Base-by-base conservation (phyloP, 2,113 vertebrate species). In the Solea solea region DNA sequence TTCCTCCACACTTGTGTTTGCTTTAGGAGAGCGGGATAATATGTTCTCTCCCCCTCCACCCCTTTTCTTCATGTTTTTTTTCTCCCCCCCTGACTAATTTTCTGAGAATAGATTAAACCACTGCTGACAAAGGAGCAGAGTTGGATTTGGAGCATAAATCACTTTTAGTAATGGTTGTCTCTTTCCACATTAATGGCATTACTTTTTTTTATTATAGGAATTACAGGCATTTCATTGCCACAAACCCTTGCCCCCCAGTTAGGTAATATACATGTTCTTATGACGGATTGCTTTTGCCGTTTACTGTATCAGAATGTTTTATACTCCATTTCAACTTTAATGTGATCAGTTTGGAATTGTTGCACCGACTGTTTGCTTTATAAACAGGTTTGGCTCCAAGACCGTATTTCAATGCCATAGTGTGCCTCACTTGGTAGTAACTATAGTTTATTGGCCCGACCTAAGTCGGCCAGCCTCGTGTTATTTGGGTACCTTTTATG, bases 261-360 rank as follows among this genome's bases (percentile, higher is more conserved):
- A 45, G 12, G 44, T 45, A 54, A 74, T 74, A 68, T 46, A 72
- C 40, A 45, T 60, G 60, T 66, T 63, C 40, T 34, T 15, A 45
- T 78, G 69, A 82, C 61, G 46, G 54, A 76, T 84, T 72, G 39
- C 64, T 63, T 68, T 52, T 72, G 28, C 67, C 61, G 41, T 42
- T 55, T 15, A 63, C 62, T 49, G 48, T 51, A 57, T 74, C 39
- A 76, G 53, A 73, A 80, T 76, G 62, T 25, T 80, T 91, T 78
- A 75, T 58, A 59, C 63, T 68, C 56, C 49, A 53, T 77, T 81
- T 83, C 68, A 76, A 0, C 57, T 83, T 74, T 81, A 87, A 74
- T 85, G 78, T 72, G 62, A 73, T 85, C 67, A 79, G n/a, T 80
- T 74, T 73, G 62, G 60, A 79, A 87, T 64, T 64, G 78, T 80